Percentiles rank a stretch among this genome's conserved stretches.
phyloP scores from a whole-genome alignment of 2,113 vertebrate genomes.

The Raja brachyura region DNA sequence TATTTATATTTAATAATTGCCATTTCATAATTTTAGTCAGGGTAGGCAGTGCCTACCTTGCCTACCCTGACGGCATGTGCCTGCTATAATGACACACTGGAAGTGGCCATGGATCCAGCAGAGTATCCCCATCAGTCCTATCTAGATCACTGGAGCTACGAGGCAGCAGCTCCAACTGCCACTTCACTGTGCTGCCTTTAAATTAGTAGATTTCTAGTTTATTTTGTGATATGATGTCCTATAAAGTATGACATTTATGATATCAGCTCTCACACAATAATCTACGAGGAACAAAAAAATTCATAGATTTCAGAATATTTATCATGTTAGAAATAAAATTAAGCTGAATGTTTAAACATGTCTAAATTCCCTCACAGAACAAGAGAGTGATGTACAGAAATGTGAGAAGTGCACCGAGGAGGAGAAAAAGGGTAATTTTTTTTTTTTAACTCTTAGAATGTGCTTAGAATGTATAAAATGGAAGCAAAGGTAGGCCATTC shows the following conservation, averaged over 20 bases:
- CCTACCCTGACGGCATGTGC: too few species aligned
- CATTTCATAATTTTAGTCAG: too few species aligned
- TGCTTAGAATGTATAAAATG: slow-evolving; percentile 16
- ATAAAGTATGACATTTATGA: background rate
- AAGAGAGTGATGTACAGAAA: slow-evolving; percentile 89
- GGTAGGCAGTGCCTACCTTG: too few species aligned
- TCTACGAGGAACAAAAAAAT: slow-evolving; percentile 40
- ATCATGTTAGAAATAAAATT: slow-evolving; percentile 44
- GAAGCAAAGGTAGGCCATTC: too few species aligned
- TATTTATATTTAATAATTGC: too few species aligned
- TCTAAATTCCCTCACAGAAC: slow-evolving; percentile 60
- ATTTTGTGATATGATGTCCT: background rate
- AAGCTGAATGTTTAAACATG: slow-evolving; percentile 42
- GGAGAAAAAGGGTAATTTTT: slow-evolving; percentile 83
- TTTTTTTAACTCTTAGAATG: slow-evolving; percentile 38
- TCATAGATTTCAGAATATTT: slow-evolving; percentile 38
- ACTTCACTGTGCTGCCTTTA: too few species aligned
- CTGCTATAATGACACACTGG: too few species aligned
- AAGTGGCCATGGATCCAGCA: too few species aligned
- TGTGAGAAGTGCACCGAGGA: slow-evolving; percentile 74
- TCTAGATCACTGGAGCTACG: too few species aligned
- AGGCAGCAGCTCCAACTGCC: too few species aligned
- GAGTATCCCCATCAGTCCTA: too few species aligned
- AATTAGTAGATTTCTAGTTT: background rate
- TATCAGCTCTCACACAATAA: background rate